phyloP scores from a whole-genome alignment of 1,140 invertebrate species.

The Hycleus phaleratus region DNA sequence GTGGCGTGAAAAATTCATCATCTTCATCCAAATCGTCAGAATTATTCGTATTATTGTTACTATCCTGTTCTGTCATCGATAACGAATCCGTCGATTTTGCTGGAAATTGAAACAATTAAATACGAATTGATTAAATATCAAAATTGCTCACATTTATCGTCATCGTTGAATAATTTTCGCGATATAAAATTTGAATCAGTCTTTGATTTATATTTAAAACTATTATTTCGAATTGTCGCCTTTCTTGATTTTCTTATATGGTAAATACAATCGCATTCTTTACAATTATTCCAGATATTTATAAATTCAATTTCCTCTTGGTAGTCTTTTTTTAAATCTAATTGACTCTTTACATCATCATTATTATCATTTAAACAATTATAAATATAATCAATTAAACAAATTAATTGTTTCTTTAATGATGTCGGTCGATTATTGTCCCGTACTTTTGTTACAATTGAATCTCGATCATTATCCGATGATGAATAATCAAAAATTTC shows the following conservation, averaged over 20 bases:
- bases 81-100: too few species aligned
- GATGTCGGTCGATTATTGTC: constrained; percentile 23
- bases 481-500: constrained; percentile 43
- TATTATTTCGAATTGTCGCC: constrained; percentile 23
- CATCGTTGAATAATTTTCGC: constrained; percentile 27
- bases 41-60: not conserved
- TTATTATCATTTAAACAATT: constrained; percentile 16
- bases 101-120: too few species aligned
- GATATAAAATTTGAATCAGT: not conserved
- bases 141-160: not conserved
- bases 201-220: constrained; percentile 19
- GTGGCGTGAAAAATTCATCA: constrained; percentile 47
- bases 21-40: constrained; percentile 28
- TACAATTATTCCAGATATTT: constrained; percentile 45
- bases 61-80: constrained; percentile 5
- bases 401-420: constrained; percentile 32
- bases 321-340: not conserved
- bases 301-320: constrained; percentile 45
- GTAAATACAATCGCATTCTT: constrained; percentile 42
- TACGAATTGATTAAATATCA: too few species aligned
- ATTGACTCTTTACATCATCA: not conserved
- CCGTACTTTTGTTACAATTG: constrained; percentile 1
- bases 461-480: constrained; percentile 37
- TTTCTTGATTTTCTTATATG: constrained; percentile 34
- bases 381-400: constrained; percentile 27